Evolutionary conservation across 2,888 invertebrate genomes (phyloP).

Genomic region (Agelastica alni): DNA sequence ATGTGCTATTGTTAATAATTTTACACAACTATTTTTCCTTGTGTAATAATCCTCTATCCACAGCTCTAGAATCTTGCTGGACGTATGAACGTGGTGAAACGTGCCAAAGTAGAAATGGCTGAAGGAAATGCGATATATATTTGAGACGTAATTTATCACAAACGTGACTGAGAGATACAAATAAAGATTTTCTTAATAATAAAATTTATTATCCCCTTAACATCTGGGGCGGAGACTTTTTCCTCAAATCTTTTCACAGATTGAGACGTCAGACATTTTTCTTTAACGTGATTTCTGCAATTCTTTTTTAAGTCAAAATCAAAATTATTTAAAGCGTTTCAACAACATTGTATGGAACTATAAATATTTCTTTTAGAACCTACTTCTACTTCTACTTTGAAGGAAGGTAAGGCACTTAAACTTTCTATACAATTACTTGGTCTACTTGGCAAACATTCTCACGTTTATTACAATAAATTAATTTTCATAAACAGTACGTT

Average conservation of each 20-base stretch:
- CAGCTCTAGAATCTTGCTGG: constrained; percentile 12
- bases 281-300: neutral
- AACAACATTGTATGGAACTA: too few species aligned
- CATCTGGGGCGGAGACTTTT: constrained; percentile 21
- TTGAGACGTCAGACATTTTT: constrained; percentile 12
- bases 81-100: constrained; percentile 24
- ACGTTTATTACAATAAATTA: too few species aligned
- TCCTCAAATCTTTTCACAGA: constrained; percentile 23
- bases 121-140: constrained; percentile 34
- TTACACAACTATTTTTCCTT: too few species aligned
- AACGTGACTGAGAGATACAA: constrained; percentile 39
- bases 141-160: constrained; percentile 31
- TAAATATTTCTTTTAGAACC: too few species aligned
- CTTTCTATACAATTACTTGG: too few species aligned
- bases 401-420: too few species aligned
- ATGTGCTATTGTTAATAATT: too few species aligned
- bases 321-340: too few species aligned
- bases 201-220: constrained; percentile 35
- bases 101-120: constrained; percentile 29
- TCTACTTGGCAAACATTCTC: too few species aligned
- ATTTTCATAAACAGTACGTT: too few species aligned
- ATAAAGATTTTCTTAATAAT: constrained; percentile 37
- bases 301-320: too few species aligned
- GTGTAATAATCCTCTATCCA: constrained; percentile 1
- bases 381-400: too few species aligned